Conservation (phyloP, 2,888 invertebrate genomes). For the Linyphia triangularis region DNA sequence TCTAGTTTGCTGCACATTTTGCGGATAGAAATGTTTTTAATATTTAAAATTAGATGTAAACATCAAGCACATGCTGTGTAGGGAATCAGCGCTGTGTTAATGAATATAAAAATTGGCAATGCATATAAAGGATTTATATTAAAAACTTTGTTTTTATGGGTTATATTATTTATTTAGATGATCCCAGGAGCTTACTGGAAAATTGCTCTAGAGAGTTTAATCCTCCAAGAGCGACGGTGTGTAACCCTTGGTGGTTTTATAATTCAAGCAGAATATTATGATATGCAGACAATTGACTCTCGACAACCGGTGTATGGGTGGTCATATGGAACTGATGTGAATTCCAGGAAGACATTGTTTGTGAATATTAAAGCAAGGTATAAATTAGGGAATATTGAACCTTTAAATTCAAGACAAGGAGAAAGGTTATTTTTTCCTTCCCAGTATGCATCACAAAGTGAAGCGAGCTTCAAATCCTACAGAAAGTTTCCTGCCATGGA, state of each 20-base stretch:
- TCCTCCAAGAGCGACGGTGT: conserved; percentile 37
- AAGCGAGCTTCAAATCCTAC: conserved; percentile 46
- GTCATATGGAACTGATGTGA: conserved; percentile 43
- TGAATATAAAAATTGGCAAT: no score
- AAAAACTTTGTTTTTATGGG: no score
- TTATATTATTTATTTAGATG: conserved; percentile 64
- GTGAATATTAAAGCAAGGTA: conserved; percentile 58
- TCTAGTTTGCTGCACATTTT: no score
- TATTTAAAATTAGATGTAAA: no score
- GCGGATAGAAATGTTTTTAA: no score
- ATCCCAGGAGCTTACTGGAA: conserved; percentile 71
- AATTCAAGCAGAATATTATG: conserved; percentile 59
- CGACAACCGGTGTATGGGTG: conserved; percentile 57
- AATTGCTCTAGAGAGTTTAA: conserved; percentile 38
- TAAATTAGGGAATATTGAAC: conserved; percentile 45
- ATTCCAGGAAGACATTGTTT: conserved; percentile 52
- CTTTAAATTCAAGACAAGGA: conserved; percentile 33
- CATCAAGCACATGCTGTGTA: no score
- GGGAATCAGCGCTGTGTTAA: no score
- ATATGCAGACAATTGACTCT: conserved; percentile 56
- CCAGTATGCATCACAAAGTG: conserved; percentile 47
- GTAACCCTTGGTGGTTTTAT: conserved; percentile 70
- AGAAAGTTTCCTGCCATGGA: conserved; percentile 43
- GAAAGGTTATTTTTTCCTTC: conserved; percentile 50
- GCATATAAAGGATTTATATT: no score